These are phyloP conservation scores for Stratiomys singularior DNA, from an alignment of 2,888 invertebrate species.

Conservation along the genomic window DNA sequence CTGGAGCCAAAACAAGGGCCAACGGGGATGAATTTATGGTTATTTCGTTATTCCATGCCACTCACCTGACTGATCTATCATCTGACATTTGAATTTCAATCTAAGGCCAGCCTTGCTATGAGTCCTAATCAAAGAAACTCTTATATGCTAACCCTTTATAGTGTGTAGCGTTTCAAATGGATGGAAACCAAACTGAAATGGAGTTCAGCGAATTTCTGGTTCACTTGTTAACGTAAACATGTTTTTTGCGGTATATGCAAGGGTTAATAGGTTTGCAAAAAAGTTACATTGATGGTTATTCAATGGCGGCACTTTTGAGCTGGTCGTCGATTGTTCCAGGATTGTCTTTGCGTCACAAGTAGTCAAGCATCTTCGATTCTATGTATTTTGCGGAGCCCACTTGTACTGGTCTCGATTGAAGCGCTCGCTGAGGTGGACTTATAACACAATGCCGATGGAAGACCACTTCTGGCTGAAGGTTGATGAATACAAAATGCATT, in stretches of 20 bases:
- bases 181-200: too few relatives aligned
- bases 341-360: not conserved
- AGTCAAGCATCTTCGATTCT: not conserved
- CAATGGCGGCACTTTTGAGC: slow-evolving; percentile 41
- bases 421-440: slow-evolving; percentile 4
- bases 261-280: not conserved
- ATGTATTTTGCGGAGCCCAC: not conserved
- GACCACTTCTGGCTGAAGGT: not conserved
- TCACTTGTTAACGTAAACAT: too few relatives aligned
- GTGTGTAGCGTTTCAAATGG: too few relatives aligned
- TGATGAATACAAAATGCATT: slow-evolving; percentile 26
- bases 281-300: not conserved
- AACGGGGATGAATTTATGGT: slow-evolving; percentile 18
- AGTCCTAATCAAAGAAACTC: too few relatives aligned
- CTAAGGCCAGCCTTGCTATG: slow-evolving; percentile 14
- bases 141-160: too few relatives aligned
- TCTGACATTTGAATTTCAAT: slow-evolving; percentile 46
- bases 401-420: not conserved
- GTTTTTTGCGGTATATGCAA: too few relatives aligned
- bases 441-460: slow-evolving; percentile 29
- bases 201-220: too few relatives aligned
- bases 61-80: slow-evolving; percentile 46
- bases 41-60: slow-evolving; percentile 7
- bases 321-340: slow-evolving; percentile 17
- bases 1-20: not conserved